These are phyloP conservation scores for Siniperca undulata DNA, from an alignment of 2,797 vertebrate genomes.

Conservation along the genomic window DNA sequence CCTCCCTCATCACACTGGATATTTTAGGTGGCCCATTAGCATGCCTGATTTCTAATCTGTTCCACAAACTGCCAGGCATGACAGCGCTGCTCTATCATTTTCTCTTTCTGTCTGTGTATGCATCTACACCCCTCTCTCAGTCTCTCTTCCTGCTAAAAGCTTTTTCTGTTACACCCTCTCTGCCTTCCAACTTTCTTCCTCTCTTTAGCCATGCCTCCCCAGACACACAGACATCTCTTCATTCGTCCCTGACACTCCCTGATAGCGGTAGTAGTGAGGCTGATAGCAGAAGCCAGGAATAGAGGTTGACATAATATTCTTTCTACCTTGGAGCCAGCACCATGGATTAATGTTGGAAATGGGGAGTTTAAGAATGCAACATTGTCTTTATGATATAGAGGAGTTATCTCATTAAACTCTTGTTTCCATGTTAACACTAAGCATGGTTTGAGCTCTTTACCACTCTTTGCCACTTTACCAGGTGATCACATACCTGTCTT, in stretches of 20 bases:
- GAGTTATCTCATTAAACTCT: neutral
- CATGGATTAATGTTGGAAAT: conserved; percentile 15
- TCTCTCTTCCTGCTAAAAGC: conserved; percentile 14
- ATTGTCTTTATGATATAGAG: neutral
- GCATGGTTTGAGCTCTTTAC: neutral
- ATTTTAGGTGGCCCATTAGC: conserved; percentile 70
- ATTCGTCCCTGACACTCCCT: conserved; percentile 38
- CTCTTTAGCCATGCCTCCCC: neutral
- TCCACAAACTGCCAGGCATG: conserved; percentile 29
- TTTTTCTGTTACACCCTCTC: conserved; percentile 9
- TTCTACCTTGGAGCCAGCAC: conserved; percentile 20
- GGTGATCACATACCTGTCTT: neutral
- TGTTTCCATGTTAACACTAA: too few species aligned
- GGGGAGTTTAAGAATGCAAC: neutral
- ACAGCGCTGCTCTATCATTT: conserved; percentile 19
- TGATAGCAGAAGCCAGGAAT: conserved; percentile 71
- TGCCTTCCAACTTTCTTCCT: conserved; percentile 8
- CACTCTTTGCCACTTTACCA: neutral
- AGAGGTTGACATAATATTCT: conserved; percentile 43
- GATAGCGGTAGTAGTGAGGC: conserved; percentile 43
- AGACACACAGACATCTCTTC: conserved; percentile 26
- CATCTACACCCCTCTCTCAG: conserved; percentile 1
- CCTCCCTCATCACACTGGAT: conserved; percentile 42
- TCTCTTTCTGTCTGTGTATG: conserved; percentile 24
- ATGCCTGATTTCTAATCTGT: conserved; percentile 55